phyloP scores from a whole-genome alignment of 2,888 invertebrate genomes.

The Monopis laevigella region DNA sequence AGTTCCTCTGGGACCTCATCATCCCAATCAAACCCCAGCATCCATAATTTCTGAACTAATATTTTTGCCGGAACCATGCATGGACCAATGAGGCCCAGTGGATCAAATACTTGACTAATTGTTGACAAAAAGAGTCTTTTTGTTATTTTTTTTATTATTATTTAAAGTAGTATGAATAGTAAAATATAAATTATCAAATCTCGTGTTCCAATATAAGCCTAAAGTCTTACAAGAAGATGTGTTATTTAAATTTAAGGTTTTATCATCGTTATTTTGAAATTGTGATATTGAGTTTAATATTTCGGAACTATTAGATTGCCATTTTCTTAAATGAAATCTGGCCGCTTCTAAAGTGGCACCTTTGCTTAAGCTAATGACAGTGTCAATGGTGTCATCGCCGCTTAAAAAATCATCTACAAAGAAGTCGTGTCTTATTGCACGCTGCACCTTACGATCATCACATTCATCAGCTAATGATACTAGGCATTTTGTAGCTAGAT shows the following conservation, averaged over 20 bases:
- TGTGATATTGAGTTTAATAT: no score
- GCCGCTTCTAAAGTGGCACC: neutral
- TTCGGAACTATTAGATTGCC: no score
- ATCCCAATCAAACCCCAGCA: conserved; percentile 9
- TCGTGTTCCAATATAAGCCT: neutral
- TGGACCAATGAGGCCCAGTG: conserved; percentile 22
- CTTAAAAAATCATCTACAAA: neutral
- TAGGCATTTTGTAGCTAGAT: no score
- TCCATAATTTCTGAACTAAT: conserved; percentile 13
- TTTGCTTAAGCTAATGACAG: neutral
- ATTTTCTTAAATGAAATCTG: no score
- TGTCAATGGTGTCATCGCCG: neutral
- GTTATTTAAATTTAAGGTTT: no score
- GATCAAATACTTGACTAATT: conserved; percentile 23
- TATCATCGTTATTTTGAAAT: no score
- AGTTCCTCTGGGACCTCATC: neutral
- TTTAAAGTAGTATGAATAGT: no score
- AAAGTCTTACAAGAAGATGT: neutral
- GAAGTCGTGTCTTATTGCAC: no score
- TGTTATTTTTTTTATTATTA: conserved; percentile 17
- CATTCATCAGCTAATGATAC: no score
- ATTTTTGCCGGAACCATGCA: conserved; percentile 11
- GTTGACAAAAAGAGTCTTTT: conserved; percentile 22
- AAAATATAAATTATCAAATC: neutral
- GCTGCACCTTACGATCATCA: no score